Conservation (phyloP, 2,797 vertebrate species). For the Numenius phaeopus region DNA sequence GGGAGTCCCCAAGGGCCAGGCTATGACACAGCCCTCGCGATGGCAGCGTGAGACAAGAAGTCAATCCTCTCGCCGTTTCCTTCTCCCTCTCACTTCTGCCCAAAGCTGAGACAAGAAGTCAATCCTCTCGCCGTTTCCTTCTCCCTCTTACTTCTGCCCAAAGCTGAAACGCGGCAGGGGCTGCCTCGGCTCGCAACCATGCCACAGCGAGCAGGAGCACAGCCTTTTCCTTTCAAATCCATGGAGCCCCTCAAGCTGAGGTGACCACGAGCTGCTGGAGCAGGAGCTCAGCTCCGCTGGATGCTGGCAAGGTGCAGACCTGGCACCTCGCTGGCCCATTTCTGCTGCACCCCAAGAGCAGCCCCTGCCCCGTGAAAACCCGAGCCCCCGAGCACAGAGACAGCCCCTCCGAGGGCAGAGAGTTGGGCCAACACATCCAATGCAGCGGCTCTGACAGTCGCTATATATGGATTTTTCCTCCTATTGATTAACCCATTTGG, state of each 20-base stretch:
- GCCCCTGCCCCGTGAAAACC: background rate
- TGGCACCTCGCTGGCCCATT: background rate
- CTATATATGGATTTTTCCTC: background rate
- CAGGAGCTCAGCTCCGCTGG: background rate
- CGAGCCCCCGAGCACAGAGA: background rate
- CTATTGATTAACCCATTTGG: background rate
- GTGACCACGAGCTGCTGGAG: background rate
- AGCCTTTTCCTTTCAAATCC: background rate
- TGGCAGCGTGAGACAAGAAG: background rate
- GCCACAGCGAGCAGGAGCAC: accelerated
- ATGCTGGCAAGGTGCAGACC: accelerated
- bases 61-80: accelerated
- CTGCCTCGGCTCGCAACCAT: background rate
- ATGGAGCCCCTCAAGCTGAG: background rate
- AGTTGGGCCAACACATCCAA: background rate
- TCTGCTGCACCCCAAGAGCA: background rate
- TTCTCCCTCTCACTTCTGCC: background rate
- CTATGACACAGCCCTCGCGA: background rate
- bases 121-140: accelerated
- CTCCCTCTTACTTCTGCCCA: background rate
- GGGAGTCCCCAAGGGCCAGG: background rate
- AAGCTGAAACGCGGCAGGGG: background rate
- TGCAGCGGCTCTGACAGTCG: background rate
- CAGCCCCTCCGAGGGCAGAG: background rate
- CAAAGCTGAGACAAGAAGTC: background rate